phyloP scores from a whole-genome alignment of 2,797 vertebrate species.

The Trachops cirrhosus region DNA sequence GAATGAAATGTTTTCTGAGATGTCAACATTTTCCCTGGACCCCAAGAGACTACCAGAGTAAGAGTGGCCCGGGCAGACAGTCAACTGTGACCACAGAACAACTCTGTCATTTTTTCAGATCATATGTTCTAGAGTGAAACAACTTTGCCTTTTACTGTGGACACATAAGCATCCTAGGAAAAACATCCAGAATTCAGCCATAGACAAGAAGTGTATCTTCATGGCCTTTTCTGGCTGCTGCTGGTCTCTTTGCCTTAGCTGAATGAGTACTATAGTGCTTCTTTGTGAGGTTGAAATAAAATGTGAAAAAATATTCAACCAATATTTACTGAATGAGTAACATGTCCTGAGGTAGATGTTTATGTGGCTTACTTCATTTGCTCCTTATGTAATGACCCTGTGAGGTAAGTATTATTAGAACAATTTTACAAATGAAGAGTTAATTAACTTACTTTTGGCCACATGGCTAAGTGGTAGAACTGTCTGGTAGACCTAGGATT shows the following conservation, averaged over 20 bases:
- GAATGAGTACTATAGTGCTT: not conserved
- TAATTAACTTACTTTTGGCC: not conserved
- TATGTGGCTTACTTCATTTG: not conserved
- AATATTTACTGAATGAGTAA: constrained; percentile 23
- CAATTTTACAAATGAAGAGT: constrained; percentile 23
- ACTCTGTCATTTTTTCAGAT: not conserved
- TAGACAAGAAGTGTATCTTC: not conserved
- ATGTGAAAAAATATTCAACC: not conserved
- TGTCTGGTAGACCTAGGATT: not conserved
- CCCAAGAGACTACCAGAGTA: not conserved
- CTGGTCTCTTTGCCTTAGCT: not conserved
- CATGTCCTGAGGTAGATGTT: not conserved
- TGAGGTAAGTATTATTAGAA: not conserved
- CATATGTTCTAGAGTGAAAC: not conserved
- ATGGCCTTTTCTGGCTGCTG: not conserved
- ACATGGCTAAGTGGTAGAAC: not conserved
- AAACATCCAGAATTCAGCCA: constrained; percentile 15
- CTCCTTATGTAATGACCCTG: not conserved
- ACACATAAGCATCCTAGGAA: not conserved
- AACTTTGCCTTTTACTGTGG: not conserved
- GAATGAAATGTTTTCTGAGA: constrained; percentile 14
- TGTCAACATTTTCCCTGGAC: not conserved
- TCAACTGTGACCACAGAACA: not conserved
- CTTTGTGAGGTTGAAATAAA: constrained; percentile 15
- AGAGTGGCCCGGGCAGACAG: not conserved